phyloP scores from a whole-genome alignment of 2,888 invertebrate species.

The Epistrophe eligans region DNA sequence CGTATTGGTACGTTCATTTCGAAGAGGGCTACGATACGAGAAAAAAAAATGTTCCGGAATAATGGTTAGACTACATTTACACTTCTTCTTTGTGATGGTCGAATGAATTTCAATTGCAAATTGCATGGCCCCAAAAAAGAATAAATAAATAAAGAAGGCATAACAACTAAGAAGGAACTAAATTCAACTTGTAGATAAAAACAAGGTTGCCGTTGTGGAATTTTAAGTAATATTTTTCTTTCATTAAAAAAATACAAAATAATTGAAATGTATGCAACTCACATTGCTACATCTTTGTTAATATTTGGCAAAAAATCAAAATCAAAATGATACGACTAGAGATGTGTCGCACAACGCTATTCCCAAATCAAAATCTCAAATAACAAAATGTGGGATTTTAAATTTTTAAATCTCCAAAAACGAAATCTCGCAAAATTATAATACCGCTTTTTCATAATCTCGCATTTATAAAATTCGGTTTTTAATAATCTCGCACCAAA shows the following conservation, averaged over 20 bases:
- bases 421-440: too few species aligned
- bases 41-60: conserved; percentile 1
- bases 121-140: conserved; percentile 56
- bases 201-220: conserved; percentile 5
- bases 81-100: conserved; percentile 61
- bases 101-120: conserved; percentile 73
- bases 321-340: too few species aligned
- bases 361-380: too few species aligned
- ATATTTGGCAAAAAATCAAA: too few species aligned
- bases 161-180: conserved; percentile 36
- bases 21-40: neutral
- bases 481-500: too few species aligned
- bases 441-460: too few species aligned
- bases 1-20: neutral
- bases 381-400: too few species aligned
- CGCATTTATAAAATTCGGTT: too few species aligned
- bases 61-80: conserved; percentile 55
- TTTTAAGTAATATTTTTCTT: neutral
- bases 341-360: too few species aligned
- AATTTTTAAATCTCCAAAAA: too few species aligned
- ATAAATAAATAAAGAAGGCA: conserved; percentile 17
- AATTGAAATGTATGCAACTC: too few species aligned
- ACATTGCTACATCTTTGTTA: too few species aligned
- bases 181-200: neutral
- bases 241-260: neutral